Conservation (phyloP, 2,888 invertebrate species). For the Beris morrisii region DNA sequence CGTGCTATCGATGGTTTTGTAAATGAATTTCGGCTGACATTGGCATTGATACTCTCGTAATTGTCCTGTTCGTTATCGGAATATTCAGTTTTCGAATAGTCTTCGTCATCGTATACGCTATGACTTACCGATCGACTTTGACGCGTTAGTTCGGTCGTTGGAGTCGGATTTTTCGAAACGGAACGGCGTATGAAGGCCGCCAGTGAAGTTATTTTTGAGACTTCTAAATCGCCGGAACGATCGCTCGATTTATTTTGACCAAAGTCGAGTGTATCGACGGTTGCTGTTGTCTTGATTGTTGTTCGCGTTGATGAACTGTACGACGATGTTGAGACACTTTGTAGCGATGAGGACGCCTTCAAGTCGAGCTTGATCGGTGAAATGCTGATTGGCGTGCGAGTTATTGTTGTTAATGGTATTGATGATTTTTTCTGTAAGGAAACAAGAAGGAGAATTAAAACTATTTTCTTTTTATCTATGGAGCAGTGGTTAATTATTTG, state of each 20-base stretch:
- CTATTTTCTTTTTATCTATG: too few species aligned
- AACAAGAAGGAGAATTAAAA: background rate
- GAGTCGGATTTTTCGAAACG: slow-evolving; percentile 46
- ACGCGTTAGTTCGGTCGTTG: slow-evolving; percentile 39
- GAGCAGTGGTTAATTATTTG: too few species aligned
- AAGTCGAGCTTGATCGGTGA: slow-evolving; percentile 42
- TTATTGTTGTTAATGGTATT: slow-evolving; percentile 41
- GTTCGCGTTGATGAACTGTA: slow-evolving; percentile 47
- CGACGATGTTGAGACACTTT: slow-evolving; percentile 44
- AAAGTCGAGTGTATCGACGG: slow-evolving; percentile 44
- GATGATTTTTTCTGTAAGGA: slow-evolving; percentile 27
- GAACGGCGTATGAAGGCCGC: slow-evolving; percentile 49
- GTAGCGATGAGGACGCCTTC: slow-evolving; percentile 28
- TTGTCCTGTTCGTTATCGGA: slow-evolving; percentile 44
- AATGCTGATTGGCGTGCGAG: slow-evolving; percentile 39
- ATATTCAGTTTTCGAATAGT: slow-evolving; percentile 49
- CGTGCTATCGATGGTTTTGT: slow-evolving; percentile 39
- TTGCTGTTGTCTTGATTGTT: slow-evolving; percentile 42
- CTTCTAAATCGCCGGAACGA: slow-evolving; percentile 43
- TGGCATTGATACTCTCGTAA: slow-evolving; percentile 10
- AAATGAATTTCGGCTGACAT: slow-evolving; percentile 38
- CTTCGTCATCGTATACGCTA: slow-evolving; percentile 52
- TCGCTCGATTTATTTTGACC: slow-evolving; percentile 43
- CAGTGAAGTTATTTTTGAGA: slow-evolving; percentile 48
- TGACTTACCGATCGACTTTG: slow-evolving; percentile 46